Conservation (phyloP, 2,113 vertebrate genomes). For the Pluvialis apricaria region DNA sequence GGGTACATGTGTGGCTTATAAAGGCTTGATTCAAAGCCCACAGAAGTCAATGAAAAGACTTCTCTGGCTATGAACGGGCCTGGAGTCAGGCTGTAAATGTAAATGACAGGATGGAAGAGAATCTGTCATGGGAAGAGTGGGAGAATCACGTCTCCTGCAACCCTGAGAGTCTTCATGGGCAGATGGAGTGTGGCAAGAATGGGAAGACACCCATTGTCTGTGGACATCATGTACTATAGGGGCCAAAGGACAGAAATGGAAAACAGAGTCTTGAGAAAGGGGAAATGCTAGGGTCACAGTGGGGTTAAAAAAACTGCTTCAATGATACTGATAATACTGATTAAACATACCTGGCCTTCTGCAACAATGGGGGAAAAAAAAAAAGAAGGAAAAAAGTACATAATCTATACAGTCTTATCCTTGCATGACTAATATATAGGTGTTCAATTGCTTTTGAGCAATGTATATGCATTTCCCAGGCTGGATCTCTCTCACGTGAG, state of each 20-base stretch:
- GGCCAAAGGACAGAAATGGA: background rate
- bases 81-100: slow-evolving; percentile 1
- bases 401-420: background rate
- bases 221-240: background rate
- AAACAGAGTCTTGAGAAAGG: background rate
- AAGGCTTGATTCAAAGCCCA: slow-evolving; percentile 48
- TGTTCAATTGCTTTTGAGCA: background rate
- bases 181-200: background rate
- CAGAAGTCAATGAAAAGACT: slow-evolving; percentile 47
- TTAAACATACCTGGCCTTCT: background rate
- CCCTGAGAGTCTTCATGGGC: background rate
- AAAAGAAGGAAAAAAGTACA: background rate
- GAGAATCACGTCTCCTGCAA: background rate
- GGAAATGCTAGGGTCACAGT: background rate
- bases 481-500: background rate
- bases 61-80: background rate
- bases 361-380: background rate
- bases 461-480: background rate
- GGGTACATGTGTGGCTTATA: slow-evolving; percentile 58
- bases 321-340: background rate
- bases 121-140: background rate
- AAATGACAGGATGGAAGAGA: slow-evolving; percentile 43
- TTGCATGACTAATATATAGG: background rate
- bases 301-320: background rate
- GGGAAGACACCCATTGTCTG: background rate